Conservation (phyloP, 2,888 invertebrate species). For the Drosophila mulleri region DNA sequence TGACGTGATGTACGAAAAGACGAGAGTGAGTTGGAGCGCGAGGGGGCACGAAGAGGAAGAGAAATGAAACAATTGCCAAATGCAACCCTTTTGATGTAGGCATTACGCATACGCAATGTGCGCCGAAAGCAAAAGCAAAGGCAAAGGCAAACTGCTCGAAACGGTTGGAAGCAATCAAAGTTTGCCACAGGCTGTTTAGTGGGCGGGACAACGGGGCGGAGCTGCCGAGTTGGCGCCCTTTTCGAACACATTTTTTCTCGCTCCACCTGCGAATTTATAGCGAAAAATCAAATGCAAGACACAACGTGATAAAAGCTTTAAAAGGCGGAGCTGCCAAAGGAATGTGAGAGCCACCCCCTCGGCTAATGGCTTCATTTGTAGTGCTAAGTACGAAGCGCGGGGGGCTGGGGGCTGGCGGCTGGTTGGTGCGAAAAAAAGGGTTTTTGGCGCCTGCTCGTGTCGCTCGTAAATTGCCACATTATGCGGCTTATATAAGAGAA, state of each 20-base stretch:
- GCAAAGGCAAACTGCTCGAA: slow-evolving; percentile 23
- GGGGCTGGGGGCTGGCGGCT: background rate
- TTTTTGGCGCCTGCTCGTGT: slow-evolving; percentile 15
- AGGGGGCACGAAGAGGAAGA: background rate
- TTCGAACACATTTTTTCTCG: slow-evolving; percentile 45
- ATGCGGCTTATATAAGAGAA: slow-evolving; percentile 51
- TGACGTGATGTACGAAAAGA: slow-evolving; percentile 51
- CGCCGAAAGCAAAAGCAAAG: slow-evolving; percentile 25
- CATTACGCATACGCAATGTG: slow-evolving; percentile 73
- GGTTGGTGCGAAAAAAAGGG: slow-evolving; percentile 29
- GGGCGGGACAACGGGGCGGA: background rate
- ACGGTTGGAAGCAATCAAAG: slow-evolving; percentile 65
- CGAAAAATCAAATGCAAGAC: slow-evolving; percentile 57
- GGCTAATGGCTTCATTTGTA: slow-evolving; percentile 71
- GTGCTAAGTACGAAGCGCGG: slow-evolving; percentile 3
- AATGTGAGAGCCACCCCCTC: slow-evolving; percentile 12
- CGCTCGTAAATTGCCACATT: slow-evolving; percentile 58
- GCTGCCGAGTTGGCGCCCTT: slow-evolving; percentile 17
- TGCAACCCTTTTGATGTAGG: slow-evolving; percentile 55
- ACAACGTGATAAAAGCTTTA: slow-evolving; percentile 51
- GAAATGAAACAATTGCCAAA: slow-evolving; percentile 26
- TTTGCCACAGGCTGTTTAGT: slow-evolving; percentile 51
- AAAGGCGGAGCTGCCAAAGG: slow-evolving; percentile 10
- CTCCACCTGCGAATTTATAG: slow-evolving; percentile 48
- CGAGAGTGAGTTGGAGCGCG: background rate